A percentile compares a stretch with the other conserved stretches of the same genome.
These are phyloP conservation scores for Drepanosiphum platanoidis DNA, from an alignment of 2,888 invertebrate genomes.

Conservation along the genomic window DNA sequence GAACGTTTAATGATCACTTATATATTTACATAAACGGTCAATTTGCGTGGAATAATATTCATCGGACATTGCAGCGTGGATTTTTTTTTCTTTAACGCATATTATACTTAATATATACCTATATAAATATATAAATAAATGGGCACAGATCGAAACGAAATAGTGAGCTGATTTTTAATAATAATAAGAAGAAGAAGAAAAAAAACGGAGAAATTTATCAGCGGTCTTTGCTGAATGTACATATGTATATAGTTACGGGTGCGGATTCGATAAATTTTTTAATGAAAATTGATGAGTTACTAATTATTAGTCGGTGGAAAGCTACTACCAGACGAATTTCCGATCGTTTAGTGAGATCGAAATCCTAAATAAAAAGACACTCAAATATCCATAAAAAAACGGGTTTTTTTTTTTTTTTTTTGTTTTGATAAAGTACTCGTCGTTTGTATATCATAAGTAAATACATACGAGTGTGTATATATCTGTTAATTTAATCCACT, in stretches of 20 bases:
- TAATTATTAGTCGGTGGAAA: constrained; percentile 22
- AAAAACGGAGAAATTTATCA: constrained; percentile 31
- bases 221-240: background rate
- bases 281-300: constrained; percentile 59
- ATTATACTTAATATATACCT: background rate
- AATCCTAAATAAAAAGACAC: constrained; percentile 22
- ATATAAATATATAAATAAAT: background rate
- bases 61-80: background rate
- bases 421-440: constrained; percentile 44
- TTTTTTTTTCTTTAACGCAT: background rate
- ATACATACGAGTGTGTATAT: background rate
- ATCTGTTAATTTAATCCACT: constrained; percentile 47
- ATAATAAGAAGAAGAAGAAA: background rate
- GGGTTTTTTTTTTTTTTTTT: constrained; percentile 21
- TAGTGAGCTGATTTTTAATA: background rate
- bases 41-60: constrained; percentile 35
- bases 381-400: constrained; percentile 8
- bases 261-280: constrained; percentile 7
- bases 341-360: constrained; percentile 26
- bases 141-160: background rate
- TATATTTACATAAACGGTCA: constrained; percentile 57
- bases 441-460: constrained; percentile 22
- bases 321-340: background rate
- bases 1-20: constrained; percentile 36
- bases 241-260: too few species aligned